Base-by-base conservation (phyloP, 2,888 invertebrate genomes). In the Tryphoninae sp. region DNA sequence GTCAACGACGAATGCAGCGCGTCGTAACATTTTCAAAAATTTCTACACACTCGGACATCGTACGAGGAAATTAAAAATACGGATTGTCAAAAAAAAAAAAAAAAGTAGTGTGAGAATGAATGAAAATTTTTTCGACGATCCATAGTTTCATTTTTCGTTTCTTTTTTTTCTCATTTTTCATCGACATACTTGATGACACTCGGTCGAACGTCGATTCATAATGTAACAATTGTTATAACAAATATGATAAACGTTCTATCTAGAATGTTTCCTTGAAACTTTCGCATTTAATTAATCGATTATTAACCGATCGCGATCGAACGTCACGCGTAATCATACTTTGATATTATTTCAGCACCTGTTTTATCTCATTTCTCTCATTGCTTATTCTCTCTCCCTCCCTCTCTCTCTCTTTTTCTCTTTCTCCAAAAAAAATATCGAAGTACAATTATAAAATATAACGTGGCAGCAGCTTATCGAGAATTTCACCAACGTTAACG, bases 141-240 rank as follows among this genome's bases (percentile, higher is more conserved):
- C 59, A 2, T 45, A 51, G 19, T 61, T 55, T 51, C 11, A 13
- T 33, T 22, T 40, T 74, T 33, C 33, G 19, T 61, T 55, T 51
- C 7, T 22, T 33, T 13, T 40, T 74, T n/a, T 13, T 26, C 26
- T 22, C 8, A 19, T 19, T 49, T 58, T 23, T 33, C 4, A 61
- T 72, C 72, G 49, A 7, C 51, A 49, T 51, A 67, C 49, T 40
- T 55, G 74, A 74, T 53, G 55, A 62, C 45, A 23, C 51, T 65
- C 45, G 59, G 33, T 61, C 67, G 55, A 67, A 62, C 23, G 68
- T 68, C 13, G 61, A 61, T 33, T 62, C 53, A 53, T 68, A 45
- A 79, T 23, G 59, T 42, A 73, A 72, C 73, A 69, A 75, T 74
- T 58, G 40, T 69, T 4, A 53, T 78, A 45, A 79, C 62, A 62